phyloP scores from a whole-genome alignment of 2,888 invertebrate species.

The Periphyllus acericola region DNA sequence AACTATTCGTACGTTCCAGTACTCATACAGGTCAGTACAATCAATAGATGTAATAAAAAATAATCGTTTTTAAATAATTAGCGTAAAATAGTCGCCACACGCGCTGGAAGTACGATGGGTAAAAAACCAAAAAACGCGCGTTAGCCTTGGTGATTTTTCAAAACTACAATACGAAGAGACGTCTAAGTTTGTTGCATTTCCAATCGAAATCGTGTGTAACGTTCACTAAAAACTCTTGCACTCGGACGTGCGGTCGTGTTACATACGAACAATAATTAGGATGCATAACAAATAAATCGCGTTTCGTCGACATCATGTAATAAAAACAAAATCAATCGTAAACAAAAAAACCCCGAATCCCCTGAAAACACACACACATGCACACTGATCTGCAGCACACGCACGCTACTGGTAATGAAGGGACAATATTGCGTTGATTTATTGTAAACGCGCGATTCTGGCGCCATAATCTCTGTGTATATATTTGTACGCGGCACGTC shows the following conservation, averaged over 20 bases:
- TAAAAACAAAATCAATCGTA: constrained; percentile 16
- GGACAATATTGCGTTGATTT: constrained; percentile 60
- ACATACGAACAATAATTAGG: neutral
- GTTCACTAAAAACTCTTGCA: neutral
- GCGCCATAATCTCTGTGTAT: constrained; percentile 53
- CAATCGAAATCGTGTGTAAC: neutral
- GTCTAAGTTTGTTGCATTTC: neutral
- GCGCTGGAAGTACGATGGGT: no score
- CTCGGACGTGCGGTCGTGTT: neutral
- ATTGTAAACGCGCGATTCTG: constrained; percentile 46
- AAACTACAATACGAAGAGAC: no score
- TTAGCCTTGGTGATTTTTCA: no score
- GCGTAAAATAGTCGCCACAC: no score
- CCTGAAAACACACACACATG: neutral
- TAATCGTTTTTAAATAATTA: no score
- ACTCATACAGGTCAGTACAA: no score
- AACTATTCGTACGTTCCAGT: no score
- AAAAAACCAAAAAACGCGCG: no score
- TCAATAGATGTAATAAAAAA: no score
- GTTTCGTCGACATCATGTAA: neutral
- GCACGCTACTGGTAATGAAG: constrained; percentile 27
- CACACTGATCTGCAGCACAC: neutral
- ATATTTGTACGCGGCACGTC: constrained; percentile 51
- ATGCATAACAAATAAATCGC: neutral
- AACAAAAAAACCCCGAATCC: constrained; percentile 14